Evolutionary conservation across 2,888 invertebrate species (phyloP).

Genomic region (Drosophila percnosoma): DNA sequence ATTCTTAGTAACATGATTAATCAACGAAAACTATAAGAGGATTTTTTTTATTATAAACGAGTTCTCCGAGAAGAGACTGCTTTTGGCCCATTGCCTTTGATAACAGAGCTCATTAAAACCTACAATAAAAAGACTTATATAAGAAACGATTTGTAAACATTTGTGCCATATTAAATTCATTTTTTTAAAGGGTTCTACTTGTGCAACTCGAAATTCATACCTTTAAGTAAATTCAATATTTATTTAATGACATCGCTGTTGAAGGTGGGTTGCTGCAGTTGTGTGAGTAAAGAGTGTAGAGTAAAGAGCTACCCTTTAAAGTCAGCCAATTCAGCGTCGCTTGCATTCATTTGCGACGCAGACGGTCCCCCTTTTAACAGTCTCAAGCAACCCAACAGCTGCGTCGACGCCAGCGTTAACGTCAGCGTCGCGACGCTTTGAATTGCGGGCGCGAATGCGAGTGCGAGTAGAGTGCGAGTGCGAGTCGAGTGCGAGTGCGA

Average conservation of each 20-base stretch:
- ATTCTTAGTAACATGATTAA: background rate
- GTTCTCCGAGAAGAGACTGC: background rate
- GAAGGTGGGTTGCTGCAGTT: background rate
- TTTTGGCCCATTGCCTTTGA: background rate
- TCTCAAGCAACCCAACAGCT: background rate
- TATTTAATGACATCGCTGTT: background rate
- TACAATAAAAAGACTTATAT: background rate
- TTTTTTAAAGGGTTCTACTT: background rate
- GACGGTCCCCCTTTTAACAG: background rate
- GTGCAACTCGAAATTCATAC: background rate
- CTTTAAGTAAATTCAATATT: constrained; percentile 3
- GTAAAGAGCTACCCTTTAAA: background rate
- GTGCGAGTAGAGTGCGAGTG: background rate
- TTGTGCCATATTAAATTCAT: background rate
- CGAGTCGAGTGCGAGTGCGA: constrained; percentile 9
- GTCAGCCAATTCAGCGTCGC: background rate
- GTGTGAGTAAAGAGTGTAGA: background rate
- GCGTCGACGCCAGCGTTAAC: constrained; percentile 6
- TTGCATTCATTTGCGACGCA: background rate
- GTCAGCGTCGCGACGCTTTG: constrained; percentile 1
- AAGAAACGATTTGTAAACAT: background rate
- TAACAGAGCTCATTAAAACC: background rate
- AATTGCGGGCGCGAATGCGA: background rate
- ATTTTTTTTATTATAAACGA: background rate
- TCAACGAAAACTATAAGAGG: background rate